These are phyloP conservation scores for Antheraea pernyi DNA, from an alignment of 1,140 invertebrate genomes.

Conservation along the genomic window DNA sequence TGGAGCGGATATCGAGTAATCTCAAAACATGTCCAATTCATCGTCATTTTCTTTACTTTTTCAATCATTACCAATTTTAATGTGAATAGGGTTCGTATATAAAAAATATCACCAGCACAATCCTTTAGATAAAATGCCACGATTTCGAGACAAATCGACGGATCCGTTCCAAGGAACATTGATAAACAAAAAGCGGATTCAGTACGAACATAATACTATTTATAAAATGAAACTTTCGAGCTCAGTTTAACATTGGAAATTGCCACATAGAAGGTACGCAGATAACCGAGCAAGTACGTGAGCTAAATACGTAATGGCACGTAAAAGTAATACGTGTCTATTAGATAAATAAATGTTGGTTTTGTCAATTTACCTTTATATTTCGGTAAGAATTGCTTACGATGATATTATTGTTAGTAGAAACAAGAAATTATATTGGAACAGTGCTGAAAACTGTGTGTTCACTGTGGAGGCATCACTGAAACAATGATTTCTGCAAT, in stretches of 20 bases:
- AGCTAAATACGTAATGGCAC: background rate
- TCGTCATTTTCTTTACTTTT: no score
- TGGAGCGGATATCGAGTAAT: no score
- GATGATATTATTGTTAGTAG: background rate
- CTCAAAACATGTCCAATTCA: no score
- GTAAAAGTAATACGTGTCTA: background rate
- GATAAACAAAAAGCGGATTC: slow-evolving; percentile 12
- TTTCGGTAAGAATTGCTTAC: background rate
- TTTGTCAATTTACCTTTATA: background rate
- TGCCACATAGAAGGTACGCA: slow-evolving; percentile 10
- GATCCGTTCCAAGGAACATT: slow-evolving; percentile 8
- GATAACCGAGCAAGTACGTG: slow-evolving; percentile 2
- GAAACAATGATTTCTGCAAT: no score
- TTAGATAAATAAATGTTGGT: background rate
- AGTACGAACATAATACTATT: background rate
- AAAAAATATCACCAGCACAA: no score
- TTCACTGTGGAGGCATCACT: no score
- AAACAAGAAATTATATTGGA: background rate
- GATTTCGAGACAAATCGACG: slow-evolving; percentile 14
- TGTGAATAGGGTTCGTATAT: no score
- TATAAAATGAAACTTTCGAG: slow-evolving; percentile 10
- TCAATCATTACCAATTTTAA: no score
- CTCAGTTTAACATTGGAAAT: slow-evolving; percentile 13
- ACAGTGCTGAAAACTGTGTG: background rate
- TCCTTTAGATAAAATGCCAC: background rate